Conservation (phyloP, 2,797 vertebrate genomes). For the Cyclura pinguis region DNA sequence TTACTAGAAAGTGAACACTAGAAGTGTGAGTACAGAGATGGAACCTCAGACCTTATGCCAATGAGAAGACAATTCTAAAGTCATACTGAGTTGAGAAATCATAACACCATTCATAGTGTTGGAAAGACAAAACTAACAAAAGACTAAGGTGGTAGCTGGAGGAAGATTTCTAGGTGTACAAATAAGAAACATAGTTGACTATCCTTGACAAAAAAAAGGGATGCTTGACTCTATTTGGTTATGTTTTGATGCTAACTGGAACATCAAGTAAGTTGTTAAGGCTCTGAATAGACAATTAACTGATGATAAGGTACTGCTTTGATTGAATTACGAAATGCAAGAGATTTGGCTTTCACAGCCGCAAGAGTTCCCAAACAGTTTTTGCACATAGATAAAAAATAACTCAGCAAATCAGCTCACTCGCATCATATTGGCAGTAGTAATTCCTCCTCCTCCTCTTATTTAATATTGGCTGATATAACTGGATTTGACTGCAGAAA, state of each 20-base stretch:
- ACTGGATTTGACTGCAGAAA: neutral
- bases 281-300: neutral
- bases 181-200: neutral
- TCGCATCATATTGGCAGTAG: neutral
- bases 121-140: neutral
- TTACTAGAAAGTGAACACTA: neutral
- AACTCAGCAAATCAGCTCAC: neutral
- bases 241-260: neutral
- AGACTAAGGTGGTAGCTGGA: neutral
- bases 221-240: neutral
- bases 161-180: neutral
- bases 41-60: neutral
- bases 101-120: neutral
- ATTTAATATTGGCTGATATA: neutral
- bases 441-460: too few species aligned
- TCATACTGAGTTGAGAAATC: neutral
- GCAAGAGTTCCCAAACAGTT: neutral
- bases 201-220: neutral
- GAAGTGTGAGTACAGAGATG: neutral
- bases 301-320: neutral
- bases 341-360: neutral
- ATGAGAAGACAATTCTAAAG: neutral
- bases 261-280: neutral
- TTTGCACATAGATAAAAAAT: neutral
- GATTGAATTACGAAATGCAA: neutral